Base-by-base conservation (phyloP, 2,113 vertebrate genomes). In the Trogon melanurus region DNA sequence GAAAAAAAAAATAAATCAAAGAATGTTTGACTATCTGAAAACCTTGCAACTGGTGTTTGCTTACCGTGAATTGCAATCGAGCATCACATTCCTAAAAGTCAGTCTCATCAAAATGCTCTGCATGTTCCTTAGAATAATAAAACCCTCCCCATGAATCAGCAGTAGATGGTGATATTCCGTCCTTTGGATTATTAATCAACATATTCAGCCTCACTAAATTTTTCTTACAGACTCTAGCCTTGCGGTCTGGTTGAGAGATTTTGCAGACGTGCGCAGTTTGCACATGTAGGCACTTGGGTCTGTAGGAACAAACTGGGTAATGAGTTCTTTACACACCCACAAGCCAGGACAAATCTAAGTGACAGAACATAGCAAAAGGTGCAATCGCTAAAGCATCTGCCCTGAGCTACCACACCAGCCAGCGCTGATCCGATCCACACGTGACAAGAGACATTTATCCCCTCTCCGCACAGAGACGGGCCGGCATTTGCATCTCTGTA, bases 1-100 rank as follows among this genome's bases (percentile, higher is more conserved):
- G 71, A 69, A 91, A 96, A 36, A 36, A 36, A 95, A 98, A 97
- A 97, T 89, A 97, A 97, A 97, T 73, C 51, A 84, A 95, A 87
- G 85, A 69, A 94, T 96, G 83, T 96, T 97, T 96, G 76, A 84
- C 82, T 93, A 26, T 56, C 73, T 91, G 91, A 91, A 94, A 94
- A 92, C 78, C 72, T 93, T 94, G 95, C 65, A 69, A 82, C 88
- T 92, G 73, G 79, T 85, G 95, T 95, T 91, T 86, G 93, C 95
- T 96, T 95, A 84, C 91, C 84, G 48, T 64, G 81, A 90, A 82
- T 61, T 90, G 67, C 81, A 97, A 95, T 89, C 80, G 96, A 95
- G 65, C 81, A 79, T 62, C 74, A 25, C 70, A 95, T 95, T 80
- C 66, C 91, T 92, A 94, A 75, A 81, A 91, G 85, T 71, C 60